phyloP scores from a whole-genome alignment of 2,113 vertebrate genomes.

The Chloropsis cyanopogon region DNA sequence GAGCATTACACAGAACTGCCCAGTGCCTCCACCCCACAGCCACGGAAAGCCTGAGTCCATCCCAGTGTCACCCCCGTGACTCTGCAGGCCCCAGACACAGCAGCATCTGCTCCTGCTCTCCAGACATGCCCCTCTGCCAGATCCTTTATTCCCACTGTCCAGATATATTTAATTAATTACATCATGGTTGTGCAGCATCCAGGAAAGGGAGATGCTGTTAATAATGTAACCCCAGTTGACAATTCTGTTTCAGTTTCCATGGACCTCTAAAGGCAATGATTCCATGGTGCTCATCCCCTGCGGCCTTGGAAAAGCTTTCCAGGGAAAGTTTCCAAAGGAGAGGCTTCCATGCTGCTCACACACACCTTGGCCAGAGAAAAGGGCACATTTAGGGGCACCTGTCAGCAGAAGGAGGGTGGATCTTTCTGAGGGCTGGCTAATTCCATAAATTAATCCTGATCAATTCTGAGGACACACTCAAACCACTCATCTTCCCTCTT shows the following conservation, averaged over 20 bases:
- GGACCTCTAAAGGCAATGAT: not conserved
- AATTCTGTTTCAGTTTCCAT: not conserved
- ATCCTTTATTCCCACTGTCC: not conserved
- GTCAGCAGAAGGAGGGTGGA: not conserved
- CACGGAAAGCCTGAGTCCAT: fast-evolving
- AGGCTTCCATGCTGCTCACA: not conserved
- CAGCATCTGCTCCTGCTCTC: not conserved
- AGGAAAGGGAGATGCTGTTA: not conserved
- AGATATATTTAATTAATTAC: not conserved
- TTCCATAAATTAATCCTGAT: not conserved
- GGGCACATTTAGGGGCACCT: not conserved
- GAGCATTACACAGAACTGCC: not conserved
- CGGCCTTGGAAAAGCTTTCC: not conserved
- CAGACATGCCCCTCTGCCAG: not conserved
- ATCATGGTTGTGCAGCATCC: not conserved
- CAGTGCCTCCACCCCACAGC: not conserved
- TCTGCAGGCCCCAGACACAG: not conserved
- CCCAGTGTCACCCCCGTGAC: not conserved
- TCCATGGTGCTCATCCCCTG: not conserved
- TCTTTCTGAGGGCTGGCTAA: not conserved
- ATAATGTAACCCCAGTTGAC: not conserved
- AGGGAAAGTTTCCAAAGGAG: not conserved
- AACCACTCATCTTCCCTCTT: not conserved
- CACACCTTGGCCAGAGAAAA: not conserved
- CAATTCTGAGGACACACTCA: not conserved